phyloP scores from a whole-genome alignment of 2,888 invertebrate genomes.

The Dysmachus trigonus region DNA sequence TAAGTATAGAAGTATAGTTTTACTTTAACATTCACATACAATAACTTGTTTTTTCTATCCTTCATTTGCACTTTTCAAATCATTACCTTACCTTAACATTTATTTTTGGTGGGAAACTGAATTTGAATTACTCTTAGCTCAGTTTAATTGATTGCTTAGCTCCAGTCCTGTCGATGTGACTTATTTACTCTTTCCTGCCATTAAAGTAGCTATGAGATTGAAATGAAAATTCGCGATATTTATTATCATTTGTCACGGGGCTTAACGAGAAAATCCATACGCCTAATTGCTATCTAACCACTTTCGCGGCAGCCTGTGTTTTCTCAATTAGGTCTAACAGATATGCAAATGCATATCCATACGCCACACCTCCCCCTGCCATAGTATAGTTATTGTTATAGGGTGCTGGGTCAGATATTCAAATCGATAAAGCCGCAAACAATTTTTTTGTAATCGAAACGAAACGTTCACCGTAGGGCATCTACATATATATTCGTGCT shows the following conservation, averaged over 20 bases:
- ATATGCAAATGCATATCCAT: neutral
- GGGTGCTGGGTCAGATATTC: neutral
- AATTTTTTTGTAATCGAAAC: neutral
- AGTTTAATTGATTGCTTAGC: no score
- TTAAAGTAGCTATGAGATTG: neutral
- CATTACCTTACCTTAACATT: no score
- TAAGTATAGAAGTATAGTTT: no score
- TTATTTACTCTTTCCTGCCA: neutral
- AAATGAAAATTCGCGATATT: neutral
- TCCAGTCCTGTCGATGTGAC: neutral
- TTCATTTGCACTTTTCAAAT: no score
- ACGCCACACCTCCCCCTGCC: neutral
- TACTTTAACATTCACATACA: no score
- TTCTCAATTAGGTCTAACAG: neutral
- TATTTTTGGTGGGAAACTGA: no score
- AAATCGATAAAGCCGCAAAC: neutral
- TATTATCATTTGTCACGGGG: neutral
- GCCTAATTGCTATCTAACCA: neutral
- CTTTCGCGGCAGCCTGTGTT: neutral
- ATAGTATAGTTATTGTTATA: neutral
- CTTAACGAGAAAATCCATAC: neutral
- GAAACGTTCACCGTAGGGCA: neutral
- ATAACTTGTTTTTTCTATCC: no score
- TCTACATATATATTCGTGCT: neutral
- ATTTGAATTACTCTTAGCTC: no score